Conservation (phyloP, 1,140 invertebrate species). For the Goniozus legneri region DNA sequence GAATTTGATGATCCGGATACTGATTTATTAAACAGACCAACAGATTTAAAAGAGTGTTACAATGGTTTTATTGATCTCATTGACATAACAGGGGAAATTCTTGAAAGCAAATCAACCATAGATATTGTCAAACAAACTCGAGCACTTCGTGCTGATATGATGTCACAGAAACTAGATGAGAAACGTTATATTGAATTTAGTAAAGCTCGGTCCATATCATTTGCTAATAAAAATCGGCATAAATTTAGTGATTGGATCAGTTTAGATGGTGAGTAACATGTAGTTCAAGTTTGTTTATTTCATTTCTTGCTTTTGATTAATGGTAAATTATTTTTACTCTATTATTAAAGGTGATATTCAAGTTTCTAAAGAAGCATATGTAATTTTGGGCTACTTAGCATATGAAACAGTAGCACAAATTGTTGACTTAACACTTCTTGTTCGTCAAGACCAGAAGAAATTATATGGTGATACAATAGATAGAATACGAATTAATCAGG, state of each 20-base stretch:
- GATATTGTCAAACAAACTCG: conserved; percentile 46
- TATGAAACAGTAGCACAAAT: conserved; percentile 69
- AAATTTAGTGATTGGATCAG: conserved; percentile 60
- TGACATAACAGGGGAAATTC: conserved; percentile 47
- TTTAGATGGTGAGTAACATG: conserved; percentile 31
- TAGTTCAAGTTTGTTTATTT: conserved; percentile 2
- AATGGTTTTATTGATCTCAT: conserved; percentile 35
- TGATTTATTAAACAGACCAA: conserved; percentile 14
- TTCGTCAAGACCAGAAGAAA: conserved; percentile 59
- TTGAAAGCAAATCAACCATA: conserved; percentile 29
- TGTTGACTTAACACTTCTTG: conserved; percentile 62
- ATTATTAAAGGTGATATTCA: conserved; percentile 50
- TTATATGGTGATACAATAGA: conserved; percentile 54
- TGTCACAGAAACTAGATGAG: conserved; percentile 44
- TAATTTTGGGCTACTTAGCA: conserved; percentile 62
- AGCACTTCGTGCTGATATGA: conserved; percentile 44
- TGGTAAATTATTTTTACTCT: conserved; percentile 13
- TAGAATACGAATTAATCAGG: conserved; percentile 43
- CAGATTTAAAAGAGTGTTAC: conserved; percentile 26
- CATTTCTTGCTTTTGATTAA: neutral
- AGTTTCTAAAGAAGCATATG: conserved; percentile 53
- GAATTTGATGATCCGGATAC: conserved; percentile 18
- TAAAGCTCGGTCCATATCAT: conserved; percentile 55
- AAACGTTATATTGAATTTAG: conserved; percentile 48
- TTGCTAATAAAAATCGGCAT: conserved; percentile 50